Evolutionary conservation across 2,113 vertebrate species (phyloP).

Genomic region (Tor tambroides): DNA sequence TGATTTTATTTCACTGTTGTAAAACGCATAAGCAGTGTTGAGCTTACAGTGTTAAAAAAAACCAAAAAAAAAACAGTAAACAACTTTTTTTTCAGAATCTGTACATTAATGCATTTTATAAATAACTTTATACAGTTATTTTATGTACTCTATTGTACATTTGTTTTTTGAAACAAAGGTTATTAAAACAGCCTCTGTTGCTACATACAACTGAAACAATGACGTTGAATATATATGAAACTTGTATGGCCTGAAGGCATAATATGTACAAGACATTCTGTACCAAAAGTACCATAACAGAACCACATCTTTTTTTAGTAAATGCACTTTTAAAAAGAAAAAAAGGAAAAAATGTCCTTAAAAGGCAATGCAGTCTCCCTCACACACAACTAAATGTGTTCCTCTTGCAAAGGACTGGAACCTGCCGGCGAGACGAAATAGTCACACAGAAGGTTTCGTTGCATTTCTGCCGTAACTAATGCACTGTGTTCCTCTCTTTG

Average conservation of each 20-base stretch:
- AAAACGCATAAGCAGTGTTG: not conserved
- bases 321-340: no score
- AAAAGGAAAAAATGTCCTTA: no score
- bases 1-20: not conserved
- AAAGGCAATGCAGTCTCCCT: no score
- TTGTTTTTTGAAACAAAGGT: not conserved
- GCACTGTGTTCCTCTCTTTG: not conserved
- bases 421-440: conserved; percentile 39
- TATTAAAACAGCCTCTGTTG: not conserved
- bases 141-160: not conserved
- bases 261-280: not conserved
- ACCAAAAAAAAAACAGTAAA: no score
- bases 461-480: conserved; percentile 5
- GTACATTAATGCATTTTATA: not conserved
- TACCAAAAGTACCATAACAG: not conserved
- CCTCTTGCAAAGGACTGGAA: conserved; percentile 37
- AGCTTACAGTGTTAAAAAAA: not conserved
- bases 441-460: conserved; percentile 25
- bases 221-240: not conserved
- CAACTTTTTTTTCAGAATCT: not conserved
- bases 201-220: not conserved
- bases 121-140: not conserved
- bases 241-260: not conserved
- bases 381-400: conserved; percentile 16
- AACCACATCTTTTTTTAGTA: not conserved